Percentiles rank a stretch among this genome's conserved stretches.
phyloP scores from a whole-genome alignment of 1,140 invertebrate species.

The Heterodera carotae region DNA sequence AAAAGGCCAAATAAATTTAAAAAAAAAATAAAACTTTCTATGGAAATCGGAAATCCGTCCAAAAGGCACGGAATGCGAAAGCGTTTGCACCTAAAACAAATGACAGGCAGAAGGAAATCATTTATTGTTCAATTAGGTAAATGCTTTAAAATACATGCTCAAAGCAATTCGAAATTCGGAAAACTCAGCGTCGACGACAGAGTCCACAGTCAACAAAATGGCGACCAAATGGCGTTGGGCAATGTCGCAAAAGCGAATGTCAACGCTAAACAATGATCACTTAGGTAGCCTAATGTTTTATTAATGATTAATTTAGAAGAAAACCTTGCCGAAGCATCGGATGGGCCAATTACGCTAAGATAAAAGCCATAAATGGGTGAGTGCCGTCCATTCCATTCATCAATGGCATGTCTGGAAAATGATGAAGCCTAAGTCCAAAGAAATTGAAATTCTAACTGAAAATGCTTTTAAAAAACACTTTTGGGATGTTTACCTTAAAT shows the following conservation, averaged over 20 bases:
- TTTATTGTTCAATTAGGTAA: neutral
- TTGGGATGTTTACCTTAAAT: slow-evolving; percentile 20
- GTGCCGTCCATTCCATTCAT: slow-evolving; percentile 21
- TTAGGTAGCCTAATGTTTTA: no score
- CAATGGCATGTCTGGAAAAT: slow-evolving; percentile 14
- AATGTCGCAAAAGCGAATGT: slow-evolving; percentile 61
- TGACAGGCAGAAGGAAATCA: neutral
- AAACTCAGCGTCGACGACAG: neutral
- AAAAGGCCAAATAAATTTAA: slow-evolving; percentile 6
- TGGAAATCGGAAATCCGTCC: slow-evolving; percentile 22
- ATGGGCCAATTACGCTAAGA: slow-evolving; percentile 9
- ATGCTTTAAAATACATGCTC: slow-evolving; percentile 12
- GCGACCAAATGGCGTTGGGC: slow-evolving; percentile 56
- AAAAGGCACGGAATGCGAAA: slow-evolving; percentile 57
- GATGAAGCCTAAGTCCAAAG: neutral
- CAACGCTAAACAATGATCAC: no score
- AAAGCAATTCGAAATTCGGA: slow-evolving; percentile 16
- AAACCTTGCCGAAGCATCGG: slow-evolving; percentile 12
- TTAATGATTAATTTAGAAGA: neutral
- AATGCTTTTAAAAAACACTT: no score
- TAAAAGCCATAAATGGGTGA: slow-evolving; percentile 5
- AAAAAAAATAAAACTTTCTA: neutral
- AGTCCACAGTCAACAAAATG: slow-evolving; percentile 44
- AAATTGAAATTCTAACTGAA: neutral
- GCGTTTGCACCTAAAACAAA: slow-evolving; percentile 61